Evolutionary conservation across 2,888 invertebrate species (phyloP).

Genomic region (Diloba caeruleocephala): DNA sequence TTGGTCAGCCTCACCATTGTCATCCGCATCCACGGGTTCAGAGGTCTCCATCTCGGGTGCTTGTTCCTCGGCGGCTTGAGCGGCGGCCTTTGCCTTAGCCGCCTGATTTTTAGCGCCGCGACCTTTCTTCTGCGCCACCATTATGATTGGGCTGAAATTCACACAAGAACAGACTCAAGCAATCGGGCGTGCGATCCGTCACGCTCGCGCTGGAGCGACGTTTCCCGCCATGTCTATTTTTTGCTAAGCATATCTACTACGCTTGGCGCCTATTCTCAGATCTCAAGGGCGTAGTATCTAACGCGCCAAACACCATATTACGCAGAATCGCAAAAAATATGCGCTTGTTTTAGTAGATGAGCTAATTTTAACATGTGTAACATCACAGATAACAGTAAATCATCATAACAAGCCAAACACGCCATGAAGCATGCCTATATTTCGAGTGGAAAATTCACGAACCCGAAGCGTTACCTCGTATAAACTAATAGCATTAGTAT

Average conservation of each 20-base stretch:
- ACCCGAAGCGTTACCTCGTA: slow-evolving; percentile 57
- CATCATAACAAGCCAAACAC: slow-evolving; percentile 70
- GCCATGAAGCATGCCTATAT: slow-evolving; percentile 82
- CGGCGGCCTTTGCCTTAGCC: slow-evolving; percentile 74
- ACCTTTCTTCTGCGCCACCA: slow-evolving; percentile 85
- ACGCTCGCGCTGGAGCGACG: slow-evolving; percentile 55
- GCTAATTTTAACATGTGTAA: slow-evolving; percentile 54
- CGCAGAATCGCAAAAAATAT: slow-evolving; percentile 47
- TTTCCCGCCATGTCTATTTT: slow-evolving; percentile 77
- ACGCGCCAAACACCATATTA: slow-evolving; percentile 67
- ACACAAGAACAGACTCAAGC: slow-evolving; percentile 46
- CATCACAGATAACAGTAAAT: slow-evolving; percentile 70
- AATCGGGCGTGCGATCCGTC: slow-evolving; percentile 50
- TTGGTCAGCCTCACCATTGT: slow-evolving; percentile 77
- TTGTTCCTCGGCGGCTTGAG: slow-evolving; percentile 69
- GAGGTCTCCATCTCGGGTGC: slow-evolving; percentile 64
- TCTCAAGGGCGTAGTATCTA: slow-evolving; percentile 75
- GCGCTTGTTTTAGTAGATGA: slow-evolving; percentile 31
- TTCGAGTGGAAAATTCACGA: slow-evolving; percentile 80
- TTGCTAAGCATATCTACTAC: slow-evolving; percentile 60
- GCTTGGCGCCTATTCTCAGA: slow-evolving; percentile 77
- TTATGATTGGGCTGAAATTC: slow-evolving; percentile 66
- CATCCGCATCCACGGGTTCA: slow-evolving; percentile 68
- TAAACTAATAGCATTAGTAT: slow-evolving; percentile 38
- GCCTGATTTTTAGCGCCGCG: slow-evolving; percentile 82